Evolutionary conservation across 2,888 invertebrate genomes (phyloP).

Genomic region (Cryptus armator): DNA sequence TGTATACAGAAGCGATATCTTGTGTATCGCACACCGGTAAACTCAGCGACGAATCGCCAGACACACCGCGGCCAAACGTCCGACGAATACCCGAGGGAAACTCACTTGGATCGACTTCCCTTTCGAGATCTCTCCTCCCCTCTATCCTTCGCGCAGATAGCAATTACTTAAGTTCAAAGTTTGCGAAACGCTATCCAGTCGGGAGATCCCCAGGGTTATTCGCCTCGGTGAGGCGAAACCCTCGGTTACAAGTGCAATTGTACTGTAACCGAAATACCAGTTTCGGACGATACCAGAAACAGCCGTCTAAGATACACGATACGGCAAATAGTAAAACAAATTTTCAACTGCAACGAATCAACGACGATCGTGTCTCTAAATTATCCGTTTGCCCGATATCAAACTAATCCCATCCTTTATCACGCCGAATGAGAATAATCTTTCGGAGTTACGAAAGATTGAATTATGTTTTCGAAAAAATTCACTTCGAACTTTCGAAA

Average conservation of each 20-base stretch:
- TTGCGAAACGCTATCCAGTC: slow-evolving; percentile 65
- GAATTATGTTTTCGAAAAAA: too few species aligned
- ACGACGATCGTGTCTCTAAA: not conserved
- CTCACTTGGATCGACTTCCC: slow-evolving; percentile 61
- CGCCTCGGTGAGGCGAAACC: slow-evolving; percentile 26
- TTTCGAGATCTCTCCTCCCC: not conserved
- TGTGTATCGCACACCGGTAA: slow-evolving; percentile 46
- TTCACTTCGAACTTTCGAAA: too few species aligned
- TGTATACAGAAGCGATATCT: not conserved
- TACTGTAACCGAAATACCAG: slow-evolving; percentile 51
- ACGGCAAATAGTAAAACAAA: slow-evolving; percentile 43
- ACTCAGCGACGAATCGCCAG: slow-evolving; percentile 46
- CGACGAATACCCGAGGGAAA: slow-evolving; percentile 61
- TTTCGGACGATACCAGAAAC: slow-evolving; percentile 54
- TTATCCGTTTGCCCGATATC: too few species aligned
- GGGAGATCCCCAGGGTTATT: slow-evolving; percentile 55
- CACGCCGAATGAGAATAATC: too few species aligned
- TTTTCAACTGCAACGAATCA: not conserved
- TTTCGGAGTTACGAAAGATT: too few species aligned
- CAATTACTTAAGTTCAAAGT: slow-evolving; percentile 76
- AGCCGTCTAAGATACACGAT: not conserved
- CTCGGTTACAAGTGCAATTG: slow-evolving; percentile 61
- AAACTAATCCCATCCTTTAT: too few species aligned
- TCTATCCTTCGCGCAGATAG: slow-evolving; percentile 56
- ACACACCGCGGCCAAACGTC: slow-evolving; percentile 48